Conservation (phyloP, 2,113 vertebrate genomes). For the Eubucco bourcierii region DNA sequence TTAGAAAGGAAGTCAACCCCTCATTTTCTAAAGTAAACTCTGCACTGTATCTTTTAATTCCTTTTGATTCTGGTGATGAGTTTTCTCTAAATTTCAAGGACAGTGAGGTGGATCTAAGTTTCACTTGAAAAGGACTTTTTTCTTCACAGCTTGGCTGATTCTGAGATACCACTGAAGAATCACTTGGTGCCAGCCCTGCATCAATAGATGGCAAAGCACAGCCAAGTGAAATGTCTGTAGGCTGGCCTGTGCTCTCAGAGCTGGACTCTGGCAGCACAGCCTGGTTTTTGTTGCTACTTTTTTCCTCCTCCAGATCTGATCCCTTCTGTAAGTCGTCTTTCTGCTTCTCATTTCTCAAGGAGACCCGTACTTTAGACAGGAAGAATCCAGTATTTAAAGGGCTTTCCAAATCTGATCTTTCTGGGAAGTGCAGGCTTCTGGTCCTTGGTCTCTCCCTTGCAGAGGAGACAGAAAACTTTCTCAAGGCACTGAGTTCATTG, state of each 20-base stretch:
- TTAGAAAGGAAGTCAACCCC: slow-evolving; percentile 43
- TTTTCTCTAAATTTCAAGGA: slow-evolving; percentile 75
- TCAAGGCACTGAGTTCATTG: slow-evolving; percentile 25
- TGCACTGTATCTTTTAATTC: slow-evolving; percentile 72
- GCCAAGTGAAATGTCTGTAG: not conserved
- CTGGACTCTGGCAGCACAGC: not conserved
- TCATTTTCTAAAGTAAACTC: slow-evolving; percentile 70
- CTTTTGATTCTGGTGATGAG: slow-evolving; percentile 59
- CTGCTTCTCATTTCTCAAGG: slow-evolving; percentile 57
- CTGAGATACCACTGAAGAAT: not conserved
- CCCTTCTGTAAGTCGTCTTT: slow-evolving; percentile 56
- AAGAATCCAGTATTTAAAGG: slow-evolving; percentile 14
- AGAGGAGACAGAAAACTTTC: slow-evolving; percentile 80
- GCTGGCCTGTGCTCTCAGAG: not conserved
- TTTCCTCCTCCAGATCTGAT: not conserved
- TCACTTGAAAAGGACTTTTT: slow-evolving; percentile 83
- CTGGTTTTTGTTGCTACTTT: slow-evolving; percentile 18
- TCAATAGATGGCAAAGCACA: not conserved
- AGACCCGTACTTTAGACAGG: slow-evolving; percentile 21
- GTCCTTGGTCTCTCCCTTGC: slow-evolving; percentile 73
- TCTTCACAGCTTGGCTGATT: slow-evolving; percentile 58
- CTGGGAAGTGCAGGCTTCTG: slow-evolving; percentile 73
- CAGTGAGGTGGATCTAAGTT: slow-evolving; percentile 87
- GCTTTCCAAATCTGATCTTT: slow-evolving; percentile 41
- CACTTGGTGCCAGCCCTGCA: slow-evolving; percentile 6